These are phyloP conservation scores for Anolis carolinensis DNA, from an alignment of 2,113 vertebrate genomes.

Conservation along the genomic window DNA sequence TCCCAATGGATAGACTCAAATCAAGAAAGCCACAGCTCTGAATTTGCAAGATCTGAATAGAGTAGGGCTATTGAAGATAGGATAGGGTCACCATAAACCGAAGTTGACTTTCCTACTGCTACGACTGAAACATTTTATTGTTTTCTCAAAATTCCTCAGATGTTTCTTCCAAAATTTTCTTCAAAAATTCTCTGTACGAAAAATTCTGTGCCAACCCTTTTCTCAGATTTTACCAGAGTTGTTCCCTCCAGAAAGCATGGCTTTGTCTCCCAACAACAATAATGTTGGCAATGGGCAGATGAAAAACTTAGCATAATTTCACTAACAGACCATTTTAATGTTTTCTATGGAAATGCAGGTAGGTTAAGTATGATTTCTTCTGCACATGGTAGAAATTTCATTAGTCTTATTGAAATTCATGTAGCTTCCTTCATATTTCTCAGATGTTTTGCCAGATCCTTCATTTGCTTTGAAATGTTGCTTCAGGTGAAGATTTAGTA, in stretches of 20 bases:
- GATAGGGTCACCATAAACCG: too few relatives aligned
- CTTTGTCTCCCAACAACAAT: too few relatives aligned
- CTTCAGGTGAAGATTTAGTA: not conserved
- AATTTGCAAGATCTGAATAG: too few relatives aligned
- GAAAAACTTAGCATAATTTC: not conserved
- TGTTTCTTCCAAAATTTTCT: not conserved
- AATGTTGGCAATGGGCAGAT: not conserved
- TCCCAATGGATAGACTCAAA: too few relatives aligned
- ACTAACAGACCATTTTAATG: not conserved
- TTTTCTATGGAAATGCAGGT: not conserved
- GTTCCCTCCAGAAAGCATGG: too few relatives aligned
- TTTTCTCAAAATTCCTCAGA: not conserved
- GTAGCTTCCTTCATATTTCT: not conserved
- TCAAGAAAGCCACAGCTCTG: too few relatives aligned
- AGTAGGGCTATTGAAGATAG: too few relatives aligned
- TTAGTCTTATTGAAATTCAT: not conserved
- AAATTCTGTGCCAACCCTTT: not conserved
- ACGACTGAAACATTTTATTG: not conserved
- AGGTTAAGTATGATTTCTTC: not conserved
- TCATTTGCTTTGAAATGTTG: not conserved
- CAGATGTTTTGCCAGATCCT: not conserved
- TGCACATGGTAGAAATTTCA: not conserved
- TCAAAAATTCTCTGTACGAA: too few relatives aligned
- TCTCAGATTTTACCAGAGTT: not conserved
- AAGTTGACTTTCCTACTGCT: not conserved